Base-by-base conservation (phyloP, 2,888 invertebrate genomes). In the Tinea semifulvella region DNA sequence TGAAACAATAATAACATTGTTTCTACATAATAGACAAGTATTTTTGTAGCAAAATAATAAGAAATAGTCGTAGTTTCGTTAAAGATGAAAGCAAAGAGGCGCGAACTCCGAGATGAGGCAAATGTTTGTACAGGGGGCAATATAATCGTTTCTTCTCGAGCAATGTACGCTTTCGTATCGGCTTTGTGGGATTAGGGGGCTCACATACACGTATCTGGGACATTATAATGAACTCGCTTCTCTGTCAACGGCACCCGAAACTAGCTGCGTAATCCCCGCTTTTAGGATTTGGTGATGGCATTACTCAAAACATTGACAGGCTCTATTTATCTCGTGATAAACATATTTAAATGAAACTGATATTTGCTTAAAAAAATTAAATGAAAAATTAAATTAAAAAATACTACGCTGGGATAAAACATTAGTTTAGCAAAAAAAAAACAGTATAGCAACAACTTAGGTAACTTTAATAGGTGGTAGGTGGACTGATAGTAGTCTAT, bases 151-250 rank as follows among this genome's bases (percentile, higher is more conserved):
- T 36, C 36, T 36, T 18, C 10, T 16, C 17, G 18, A 36, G 36
- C 36, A 10, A 18, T 36, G 36, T 36, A 36, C 36, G 17, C 18
- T 31, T 18, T 36, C 4, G 36, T 36, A 36, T 36, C 17, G 36
- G 36, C 38, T 38, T 38, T 38, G 38, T 38, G 38, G 38, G 38
- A 38, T 38, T 38, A 38, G 17, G 38, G 38, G 38, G 38, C 38
- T 38, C 38, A 38, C 38, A 38, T 18, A 18, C 16, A 19, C 38
- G 17, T 38, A 38, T 38, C 38, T 38, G 19, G 38, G 38, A 38
- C 38, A 38, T 38, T 40, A 40, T 40, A 40, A 40, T 40, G 40
- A 40, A 40, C 40, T 40, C 40, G 18, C 38, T 17, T 17, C 22
- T 40, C 17, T 40, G 40, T 40, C 40, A 40, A 40, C 40, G 40